These are phyloP conservation scores for Beaufortia kweichowensis DNA, from an alignment of 2,113 vertebrate species.

Conservation along the genomic window DNA sequence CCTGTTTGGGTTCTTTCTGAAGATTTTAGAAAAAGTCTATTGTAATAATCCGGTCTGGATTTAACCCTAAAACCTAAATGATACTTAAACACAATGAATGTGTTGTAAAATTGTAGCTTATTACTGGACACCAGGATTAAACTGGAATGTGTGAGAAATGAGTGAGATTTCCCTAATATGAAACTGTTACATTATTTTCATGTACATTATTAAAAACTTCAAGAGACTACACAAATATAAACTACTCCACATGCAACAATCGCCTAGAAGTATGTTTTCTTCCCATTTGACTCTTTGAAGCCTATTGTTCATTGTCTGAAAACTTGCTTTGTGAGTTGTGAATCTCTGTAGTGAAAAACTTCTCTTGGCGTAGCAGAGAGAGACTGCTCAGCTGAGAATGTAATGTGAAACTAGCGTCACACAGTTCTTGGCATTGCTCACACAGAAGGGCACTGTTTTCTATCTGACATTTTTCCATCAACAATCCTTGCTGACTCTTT, in stretches of 20 bases:
- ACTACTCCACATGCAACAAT: background rate
- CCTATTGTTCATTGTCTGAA: background rate
- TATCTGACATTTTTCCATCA: slow-evolving; percentile 18
- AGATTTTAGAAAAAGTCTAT: background rate
- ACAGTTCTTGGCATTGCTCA: slow-evolving; percentile 8
- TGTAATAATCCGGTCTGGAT: background rate
- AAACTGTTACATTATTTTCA: too few relatives aligned
- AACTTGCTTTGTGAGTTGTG: background rate
- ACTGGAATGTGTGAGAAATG: too few relatives aligned
- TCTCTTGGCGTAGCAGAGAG: background rate
- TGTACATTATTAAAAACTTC: background rate
- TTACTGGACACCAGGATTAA: too few relatives aligned
- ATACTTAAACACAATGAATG: too few relatives aligned
- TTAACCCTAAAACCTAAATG: too few relatives aligned
- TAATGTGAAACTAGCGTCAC: slow-evolving; percentile 7
- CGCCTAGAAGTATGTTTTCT: background rate
- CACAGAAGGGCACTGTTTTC: slow-evolving; percentile 2
- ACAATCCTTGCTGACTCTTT: background rate
- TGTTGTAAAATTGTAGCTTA: too few relatives aligned
- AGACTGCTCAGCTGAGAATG: background rate
- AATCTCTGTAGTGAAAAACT: background rate
- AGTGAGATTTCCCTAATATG: too few relatives aligned
- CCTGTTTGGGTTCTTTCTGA: background rate
- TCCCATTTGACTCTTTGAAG: background rate
- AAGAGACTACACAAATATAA: background rate